Base-by-base conservation (phyloP, 2,888 invertebrate species). In the Petrolisthes cinctipes region DNA sequence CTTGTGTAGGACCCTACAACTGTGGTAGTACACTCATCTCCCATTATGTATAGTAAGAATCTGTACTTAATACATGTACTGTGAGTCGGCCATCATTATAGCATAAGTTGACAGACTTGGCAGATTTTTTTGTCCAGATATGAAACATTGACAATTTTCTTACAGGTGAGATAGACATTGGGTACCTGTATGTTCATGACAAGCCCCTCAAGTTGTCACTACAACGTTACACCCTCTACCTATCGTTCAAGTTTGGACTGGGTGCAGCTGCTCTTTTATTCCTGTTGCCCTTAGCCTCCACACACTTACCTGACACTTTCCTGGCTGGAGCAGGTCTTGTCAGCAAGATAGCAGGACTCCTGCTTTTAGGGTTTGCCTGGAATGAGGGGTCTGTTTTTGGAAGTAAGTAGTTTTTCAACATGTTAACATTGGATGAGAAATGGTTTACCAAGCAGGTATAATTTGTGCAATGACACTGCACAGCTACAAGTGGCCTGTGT, bases 161-260 rank as follows among this genome's bases (percentile, higher is more conserved):
- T 91, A 68, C 93, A 95, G 97, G 97, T 92, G 97, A 97, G 92
- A 95, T 95, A 91, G 95, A 95, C 37, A 95, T 96, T 92, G 94
- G 95, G 92, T 96, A 95, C 91, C 92, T 97, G 82, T 97, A 96
- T 92, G 95, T 96, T 0, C 94, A 95, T 83, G 93, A 95, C 66
- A 92, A 92, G 20, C 95, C 95, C 68, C 92, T 93, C 82, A 92
- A 82, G 56, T 88, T 88, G 86, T 51, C 82, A 11, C 57, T 88
- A 54, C 79, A 85, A 76, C 73, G 66, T 56, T 90, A 89, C 75
- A 76, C 89, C 4, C 20, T 51, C 56, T 90, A 88, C 66, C 86
- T 83, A 75, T 86, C 87, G 14, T 37, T 88, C n/a, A 86, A 90
- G 57, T 80, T 86, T 78, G 86, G 78, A 5, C 23, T 90, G 23